Evolutionary conservation across 2,888 invertebrate genomes (phyloP).

Genomic region (Nebria salina): DNA sequence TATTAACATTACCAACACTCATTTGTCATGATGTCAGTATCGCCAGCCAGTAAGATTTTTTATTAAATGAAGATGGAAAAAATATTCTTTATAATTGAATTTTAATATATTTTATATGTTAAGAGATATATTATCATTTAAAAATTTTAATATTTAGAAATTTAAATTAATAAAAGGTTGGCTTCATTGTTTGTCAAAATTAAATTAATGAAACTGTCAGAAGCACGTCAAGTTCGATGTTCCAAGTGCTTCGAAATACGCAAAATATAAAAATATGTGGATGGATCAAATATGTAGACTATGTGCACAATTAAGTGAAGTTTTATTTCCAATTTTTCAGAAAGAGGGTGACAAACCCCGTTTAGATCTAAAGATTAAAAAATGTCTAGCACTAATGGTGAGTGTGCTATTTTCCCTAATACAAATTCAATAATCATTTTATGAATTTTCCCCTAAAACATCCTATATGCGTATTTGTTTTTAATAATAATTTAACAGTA

Average conservation of each 20-base stretch:
- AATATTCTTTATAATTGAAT: not conserved
- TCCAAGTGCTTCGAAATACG: not conserved
- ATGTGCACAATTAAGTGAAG: conserved; percentile 57
- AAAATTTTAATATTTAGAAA: not conserved
- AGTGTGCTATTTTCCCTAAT: conserved; percentile 32
- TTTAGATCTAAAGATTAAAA: conserved; percentile 59
- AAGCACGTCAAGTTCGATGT: not conserved
- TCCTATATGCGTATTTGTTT: too few species aligned
- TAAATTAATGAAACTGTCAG: not conserved
- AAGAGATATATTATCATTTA: too few species aligned
- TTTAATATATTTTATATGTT: too few species aligned
- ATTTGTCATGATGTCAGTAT: not conserved
- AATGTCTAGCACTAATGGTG: conserved; percentile 59
- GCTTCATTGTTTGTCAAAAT: not conserved
- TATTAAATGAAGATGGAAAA: not conserved
- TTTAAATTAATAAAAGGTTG: not conserved
- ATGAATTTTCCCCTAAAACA: not conserved
- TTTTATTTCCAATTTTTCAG: conserved; percentile 57
- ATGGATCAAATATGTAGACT: conserved; percentile 57
- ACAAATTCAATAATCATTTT: too few species aligned
- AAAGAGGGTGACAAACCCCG: conserved; percentile 53
- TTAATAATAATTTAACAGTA: not conserved
- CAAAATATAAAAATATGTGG: conserved; percentile 49
- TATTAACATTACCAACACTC: not conserved
- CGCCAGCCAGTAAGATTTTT: not conserved